phyloP scores from a whole-genome alignment of 2,113 vertebrate species.

The Ranitomeya variabilis region DNA sequence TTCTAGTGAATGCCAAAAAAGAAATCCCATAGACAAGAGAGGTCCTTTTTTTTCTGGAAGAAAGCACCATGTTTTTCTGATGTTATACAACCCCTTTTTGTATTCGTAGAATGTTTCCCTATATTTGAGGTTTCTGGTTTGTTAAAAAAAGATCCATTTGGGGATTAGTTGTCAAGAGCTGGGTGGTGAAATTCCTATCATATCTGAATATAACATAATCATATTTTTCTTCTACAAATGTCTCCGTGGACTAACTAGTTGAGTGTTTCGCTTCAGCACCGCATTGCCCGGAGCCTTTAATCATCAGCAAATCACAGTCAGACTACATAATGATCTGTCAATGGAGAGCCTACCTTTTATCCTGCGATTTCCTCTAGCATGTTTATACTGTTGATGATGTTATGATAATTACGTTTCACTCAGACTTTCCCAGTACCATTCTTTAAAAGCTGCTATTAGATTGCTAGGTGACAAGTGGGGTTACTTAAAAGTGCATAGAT shows the following conservation, averaged over 20 bases:
- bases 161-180: neutral
- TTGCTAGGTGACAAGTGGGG: constrained; percentile 43
- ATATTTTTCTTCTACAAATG: neutral
- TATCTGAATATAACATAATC: constrained; percentile 11
- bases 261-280: neutral
- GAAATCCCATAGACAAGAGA: neutral
- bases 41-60: neutral
- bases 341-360: constrained; percentile 19
- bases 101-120: neutral
- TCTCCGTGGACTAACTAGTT: constrained; percentile 10
- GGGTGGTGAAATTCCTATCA: neutral
- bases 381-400: constrained; percentile 38
- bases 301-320: constrained; percentile 28
- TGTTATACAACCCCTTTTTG: neutral
- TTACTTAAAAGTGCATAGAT: constrained; percentile 21
- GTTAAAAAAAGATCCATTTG: neutral
- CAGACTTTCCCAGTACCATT: neutral
- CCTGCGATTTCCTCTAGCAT: constrained; percentile 22
- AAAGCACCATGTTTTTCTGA: neutral
- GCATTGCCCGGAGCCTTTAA: constrained; percentile 39
- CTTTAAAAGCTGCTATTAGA: constrained; percentile 26
- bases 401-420: constrained; percentile 47
- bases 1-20: too few relatives aligned
- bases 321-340: constrained; percentile 42
- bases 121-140: neutral